Evolutionary conservation across 2,113 vertebrate species (phyloP).

Genomic region (Halcyon malimbica): DNA sequence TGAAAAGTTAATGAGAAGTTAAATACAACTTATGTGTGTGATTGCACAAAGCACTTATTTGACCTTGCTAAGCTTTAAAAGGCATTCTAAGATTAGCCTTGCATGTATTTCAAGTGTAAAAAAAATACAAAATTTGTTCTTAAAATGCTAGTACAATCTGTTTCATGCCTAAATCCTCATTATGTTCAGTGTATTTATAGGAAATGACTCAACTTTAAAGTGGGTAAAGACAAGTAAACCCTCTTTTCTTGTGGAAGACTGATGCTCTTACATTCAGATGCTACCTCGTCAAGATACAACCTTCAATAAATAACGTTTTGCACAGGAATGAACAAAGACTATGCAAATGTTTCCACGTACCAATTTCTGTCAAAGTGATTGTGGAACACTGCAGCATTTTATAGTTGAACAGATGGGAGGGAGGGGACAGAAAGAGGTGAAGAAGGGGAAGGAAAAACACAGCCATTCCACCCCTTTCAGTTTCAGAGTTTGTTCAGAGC

Average conservation of each 20-base stretch:
- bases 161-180: constrained; percentile 45
- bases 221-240: not conserved
- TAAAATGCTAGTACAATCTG: constrained; percentile 8
- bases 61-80: constrained; percentile 50
- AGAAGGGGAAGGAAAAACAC: not conserved
- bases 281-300: not conserved
- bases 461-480: not conserved
- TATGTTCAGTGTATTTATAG: constrained; percentile 39
- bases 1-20: constrained; percentile 61
- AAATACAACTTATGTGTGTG: constrained; percentile 30
- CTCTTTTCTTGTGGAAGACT: not conserved
- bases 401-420: not conserved
- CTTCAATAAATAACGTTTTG: not conserved
- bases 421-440: not conserved
- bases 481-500: no score
- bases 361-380: not conserved
- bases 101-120: constrained; percentile 40
- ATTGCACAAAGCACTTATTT: constrained; percentile 38
- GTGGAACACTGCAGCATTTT: not conserved
- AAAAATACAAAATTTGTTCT: not conserved
- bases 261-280: not conserved
- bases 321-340: not conserved
- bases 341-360: not conserved
- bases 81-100: constrained; percentile 48
- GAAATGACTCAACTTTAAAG: constrained; percentile 33